A percentile compares a stretch with the other conserved stretches of the same genome.
These are phyloP conservation scores for Poecile atricapillus DNA, from an alignment of 2,113 vertebrate species.

Conservation along the genomic window DNA sequence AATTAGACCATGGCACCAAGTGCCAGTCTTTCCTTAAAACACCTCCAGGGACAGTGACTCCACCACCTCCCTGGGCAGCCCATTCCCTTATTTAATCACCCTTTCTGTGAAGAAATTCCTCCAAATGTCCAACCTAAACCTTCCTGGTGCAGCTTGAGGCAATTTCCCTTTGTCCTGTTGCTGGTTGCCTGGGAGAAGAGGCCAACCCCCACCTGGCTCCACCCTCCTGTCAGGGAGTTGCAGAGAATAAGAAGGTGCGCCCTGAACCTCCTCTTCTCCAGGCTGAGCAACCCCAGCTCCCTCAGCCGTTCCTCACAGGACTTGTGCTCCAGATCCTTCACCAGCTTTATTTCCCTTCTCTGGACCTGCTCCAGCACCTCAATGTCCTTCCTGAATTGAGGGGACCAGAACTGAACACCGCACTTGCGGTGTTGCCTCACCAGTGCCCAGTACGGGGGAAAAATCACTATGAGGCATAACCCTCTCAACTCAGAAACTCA, in stretches of 20 bases:
- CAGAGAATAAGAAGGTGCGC: background rate
- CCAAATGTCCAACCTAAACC: background rate
- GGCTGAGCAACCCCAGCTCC: background rate
- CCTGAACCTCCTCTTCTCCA: background rate
- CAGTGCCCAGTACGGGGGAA: background rate
- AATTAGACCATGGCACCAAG: background rate
- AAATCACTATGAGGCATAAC: conserved; percentile 8
- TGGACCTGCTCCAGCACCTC: background rate
- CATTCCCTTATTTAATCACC: background rate
- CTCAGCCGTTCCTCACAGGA: background rate
- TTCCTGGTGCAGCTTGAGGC: background rate
- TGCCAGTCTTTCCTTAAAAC: background rate
- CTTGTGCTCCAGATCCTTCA: background rate
- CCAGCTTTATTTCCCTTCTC: background rate
- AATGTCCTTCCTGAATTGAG: background rate
- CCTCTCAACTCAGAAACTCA: background rate
- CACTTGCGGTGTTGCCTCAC: background rate
- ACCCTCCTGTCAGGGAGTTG: background rate
- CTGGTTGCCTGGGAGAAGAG: background rate
- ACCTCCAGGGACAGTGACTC: background rate
- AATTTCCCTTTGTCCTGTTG: background rate
- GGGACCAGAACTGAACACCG: background rate
- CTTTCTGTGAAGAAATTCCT: background rate
- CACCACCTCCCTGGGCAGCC: background rate
- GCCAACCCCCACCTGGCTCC: background rate